Evolutionary conservation across 1,140 invertebrate genomes (phyloP).

Genomic region (Acromyrmex charruanus): DNA sequence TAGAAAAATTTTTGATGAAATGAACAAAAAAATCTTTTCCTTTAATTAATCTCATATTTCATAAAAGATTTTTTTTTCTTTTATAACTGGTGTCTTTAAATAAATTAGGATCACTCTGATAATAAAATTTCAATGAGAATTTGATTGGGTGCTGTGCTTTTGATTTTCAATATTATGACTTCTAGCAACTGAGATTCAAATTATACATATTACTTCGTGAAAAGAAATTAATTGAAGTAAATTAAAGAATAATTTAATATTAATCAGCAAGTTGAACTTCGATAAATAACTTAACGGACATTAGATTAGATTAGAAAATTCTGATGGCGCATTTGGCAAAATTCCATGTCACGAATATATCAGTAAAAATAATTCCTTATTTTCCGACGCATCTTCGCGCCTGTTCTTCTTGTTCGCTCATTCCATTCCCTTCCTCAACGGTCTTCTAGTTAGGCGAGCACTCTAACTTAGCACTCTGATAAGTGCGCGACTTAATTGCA

Average conservation of each 20-base stretch:
- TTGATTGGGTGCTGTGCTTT: not conserved
- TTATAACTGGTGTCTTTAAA: not conserved
- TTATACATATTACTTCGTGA: not conserved
- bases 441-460: slow-evolving; percentile 47
- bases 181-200: not conserved
- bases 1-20: not conserved
- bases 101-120: not conserved
- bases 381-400: slow-evolving; percentile 38
- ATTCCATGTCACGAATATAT: slow-evolving; percentile 47
- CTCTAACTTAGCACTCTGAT: slow-evolving; percentile 71
- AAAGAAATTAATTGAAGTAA: not conserved
- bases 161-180: not conserved
- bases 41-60: not conserved
- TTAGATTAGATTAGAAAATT: slow-evolving; percentile 34
- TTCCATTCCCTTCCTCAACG: slow-evolving; percentile 50
- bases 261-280: not conserved
- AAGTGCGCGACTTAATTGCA: slow-evolving; percentile 73
- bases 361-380: slow-evolving; percentile 55
- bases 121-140: slow-evolving; percentile 9
- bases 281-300: slow-evolving; percentile 1
- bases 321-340: slow-evolving; percentile 47
- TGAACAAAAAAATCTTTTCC: not conserved
- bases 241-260: slow-evolving; percentile 2
- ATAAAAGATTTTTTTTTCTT: not conserved
- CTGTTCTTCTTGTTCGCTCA: slow-evolving; percentile 57